Conservation (phyloP, 1,140 invertebrate genomes). For the Delia radicum region DNA sequence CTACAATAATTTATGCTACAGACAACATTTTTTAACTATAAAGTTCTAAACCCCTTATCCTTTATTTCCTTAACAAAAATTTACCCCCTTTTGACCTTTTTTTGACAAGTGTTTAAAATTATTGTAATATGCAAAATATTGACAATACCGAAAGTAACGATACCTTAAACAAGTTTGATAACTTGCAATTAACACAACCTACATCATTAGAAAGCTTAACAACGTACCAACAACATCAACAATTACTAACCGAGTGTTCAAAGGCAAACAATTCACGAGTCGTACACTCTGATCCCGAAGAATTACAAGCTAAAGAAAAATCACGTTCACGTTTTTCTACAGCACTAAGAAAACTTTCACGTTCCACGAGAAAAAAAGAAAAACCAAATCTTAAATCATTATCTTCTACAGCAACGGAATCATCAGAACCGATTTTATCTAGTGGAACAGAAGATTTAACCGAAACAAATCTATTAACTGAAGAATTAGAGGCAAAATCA, state of each 20-base stretch:
- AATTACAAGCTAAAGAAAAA: conserved; percentile 34
- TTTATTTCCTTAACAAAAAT: neutral
- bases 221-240: neutral
- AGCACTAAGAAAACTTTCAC: conserved; percentile 49
- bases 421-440: conserved; percentile 11
- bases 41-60: neutral
- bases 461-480: neutral
- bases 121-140: conserved; percentile 19
- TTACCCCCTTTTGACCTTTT: neutral
- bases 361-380: conserved; percentile 37
- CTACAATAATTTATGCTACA: neutral
- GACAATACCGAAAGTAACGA: neutral
- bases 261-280: conserved; percentile 19
- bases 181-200: neutral
- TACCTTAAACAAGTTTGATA: conserved; percentile 7
- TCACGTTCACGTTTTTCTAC: conserved; percentile 48
- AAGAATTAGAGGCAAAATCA: conserved; percentile 29
- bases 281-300: conserved; percentile 26
- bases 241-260: neutral
- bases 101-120: neutral
- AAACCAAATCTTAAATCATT: conserved; percentile 15
- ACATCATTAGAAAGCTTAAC: neutral
- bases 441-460: conserved; percentile 12
- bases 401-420: neutral
- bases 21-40: neutral